These are phyloP conservation scores for Neelides folsomi DNA, from an alignment of 2,888 invertebrate species.

Conservation along the genomic window DNA sequence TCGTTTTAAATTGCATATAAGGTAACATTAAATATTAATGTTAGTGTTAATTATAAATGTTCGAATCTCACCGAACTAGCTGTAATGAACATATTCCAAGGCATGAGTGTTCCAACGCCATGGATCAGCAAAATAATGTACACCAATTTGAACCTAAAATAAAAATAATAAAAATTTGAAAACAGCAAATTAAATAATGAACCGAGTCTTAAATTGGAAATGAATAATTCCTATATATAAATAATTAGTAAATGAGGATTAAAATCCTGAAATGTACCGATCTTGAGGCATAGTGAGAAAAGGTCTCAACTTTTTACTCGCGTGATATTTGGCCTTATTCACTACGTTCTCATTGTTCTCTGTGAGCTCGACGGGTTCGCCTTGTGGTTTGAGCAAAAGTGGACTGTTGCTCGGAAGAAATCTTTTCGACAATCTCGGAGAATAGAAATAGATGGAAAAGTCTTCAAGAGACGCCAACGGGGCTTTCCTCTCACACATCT, in stretches of 20 bases:
- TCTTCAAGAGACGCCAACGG: constrained; percentile 36
- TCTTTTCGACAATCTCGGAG: constrained; percentile 27
- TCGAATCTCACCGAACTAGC: constrained; percentile 54
- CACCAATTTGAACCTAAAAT: constrained; percentile 54
- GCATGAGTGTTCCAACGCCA: constrained; percentile 85
- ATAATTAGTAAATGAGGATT: neutral
- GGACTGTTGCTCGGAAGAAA: constrained; percentile 29
- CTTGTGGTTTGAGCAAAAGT: constrained; percentile 15
- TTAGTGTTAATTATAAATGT: no score
- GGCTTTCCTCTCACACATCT: constrained; percentile 23
- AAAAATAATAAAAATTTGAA: constrained; percentile 15
- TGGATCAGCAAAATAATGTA: constrained; percentile 80
- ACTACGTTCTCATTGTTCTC: constrained; percentile 31
- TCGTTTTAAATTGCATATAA: no score
- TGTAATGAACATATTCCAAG: constrained; percentile 99
- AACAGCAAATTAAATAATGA: neutral
- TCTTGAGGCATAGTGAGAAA: constrained; percentile 32
- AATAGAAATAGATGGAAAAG: constrained; percentile 32
- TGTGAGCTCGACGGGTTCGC: constrained; percentile 21
- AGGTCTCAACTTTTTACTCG: constrained; percentile 30
- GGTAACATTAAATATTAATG: no score
- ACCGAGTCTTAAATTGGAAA: neutral
- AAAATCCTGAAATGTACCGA: constrained; percentile 17
- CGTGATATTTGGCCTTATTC: constrained; percentile 32
- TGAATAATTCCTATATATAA: neutral